Base-by-base conservation (phyloP, 2,113 vertebrate species). In the Ailuropoda melanoleuca region DNA sequence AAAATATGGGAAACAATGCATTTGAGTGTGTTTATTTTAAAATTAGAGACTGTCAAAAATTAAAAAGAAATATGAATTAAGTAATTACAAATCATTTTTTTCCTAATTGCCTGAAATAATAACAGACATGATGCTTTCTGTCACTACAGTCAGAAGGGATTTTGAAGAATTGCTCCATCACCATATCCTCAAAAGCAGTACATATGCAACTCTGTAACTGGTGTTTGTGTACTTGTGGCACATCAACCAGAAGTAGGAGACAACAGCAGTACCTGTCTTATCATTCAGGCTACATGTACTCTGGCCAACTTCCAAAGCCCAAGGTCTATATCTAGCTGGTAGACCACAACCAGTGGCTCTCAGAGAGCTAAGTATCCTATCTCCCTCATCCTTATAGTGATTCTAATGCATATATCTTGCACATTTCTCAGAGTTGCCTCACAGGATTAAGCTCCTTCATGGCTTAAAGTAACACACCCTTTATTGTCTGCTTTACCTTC, bases 1-100 rank as follows among this genome's bases (percentile, higher is more conserved):
- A 90, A 90, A 93, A 93, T 82, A 97, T 13, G 34, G 55, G 66
- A 90, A 85, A 74, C 50, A 62, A 90, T 86, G 46, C 19, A 50
- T 86, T 39, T 66, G 24, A 39, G 50, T 53, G 29, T 87, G 23
- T 92, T 78, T 88, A 77, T 68, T 82, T 90, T 93, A 58, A 86
- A 90, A 81, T 74, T 85, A 48, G 5, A 85, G 46, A 86, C 46
- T 89, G 77, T 43, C 26, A 66, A 92, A 64, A 39, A 37, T 74
- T 95, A 66, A 66, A 86, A 48, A 64, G 29, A 83, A 95, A 78
- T 43, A 26, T 50, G 34, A 88, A 80, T 89, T 31, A 95, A 89
- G 70, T 48, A 95, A 89, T 95, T 37, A 48, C 31, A 80, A 80
- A 64, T 62, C 4, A n/a, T 75, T 83, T 81, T 82, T n/a, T 34